Evolutionary conservation across 2,113 vertebrate genomes (phyloP).

Genomic region (Antechinus stuartii): DNA sequence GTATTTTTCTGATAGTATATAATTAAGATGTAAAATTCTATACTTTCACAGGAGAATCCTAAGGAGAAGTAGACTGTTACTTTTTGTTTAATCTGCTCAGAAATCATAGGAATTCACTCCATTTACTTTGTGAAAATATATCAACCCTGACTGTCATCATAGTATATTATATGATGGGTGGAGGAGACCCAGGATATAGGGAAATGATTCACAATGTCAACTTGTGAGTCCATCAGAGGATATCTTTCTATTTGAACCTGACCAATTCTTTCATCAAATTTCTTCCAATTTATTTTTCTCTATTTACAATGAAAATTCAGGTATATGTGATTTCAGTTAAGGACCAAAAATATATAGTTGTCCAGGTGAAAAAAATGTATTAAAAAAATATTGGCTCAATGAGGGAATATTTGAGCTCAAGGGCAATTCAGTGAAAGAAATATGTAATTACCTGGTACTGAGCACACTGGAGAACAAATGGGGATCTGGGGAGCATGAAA

Average conservation of each 20-base stretch:
- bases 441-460: conserved; percentile 42
- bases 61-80: not conserved
- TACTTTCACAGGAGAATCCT: not conserved
- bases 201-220: not conserved
- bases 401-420: not conserved
- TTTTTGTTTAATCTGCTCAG: not conserved
- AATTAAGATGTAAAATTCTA: not conserved
- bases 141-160: not conserved
- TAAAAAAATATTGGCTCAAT: not conserved
- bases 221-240: not conserved
- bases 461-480: conserved; percentile 17
- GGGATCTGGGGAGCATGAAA: not conserved
- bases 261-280: conserved; percentile 14
- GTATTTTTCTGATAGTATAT: not conserved
- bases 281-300: conserved; percentile 13
- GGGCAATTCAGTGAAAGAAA: not conserved
- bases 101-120: not conserved
- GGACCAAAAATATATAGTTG: conserved; percentile 45
- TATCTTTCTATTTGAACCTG: not conserved
- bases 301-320: conserved; percentile 21
- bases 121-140: not conserved
- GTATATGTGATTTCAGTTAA: conserved; percentile 13
- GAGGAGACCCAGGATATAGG: not conserved
- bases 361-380: conserved; percentile 36
- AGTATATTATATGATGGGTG: not conserved